phyloP scores from a whole-genome alignment of 2,797 vertebrate genomes.

The Moxostoma hubbsi region DNA sequence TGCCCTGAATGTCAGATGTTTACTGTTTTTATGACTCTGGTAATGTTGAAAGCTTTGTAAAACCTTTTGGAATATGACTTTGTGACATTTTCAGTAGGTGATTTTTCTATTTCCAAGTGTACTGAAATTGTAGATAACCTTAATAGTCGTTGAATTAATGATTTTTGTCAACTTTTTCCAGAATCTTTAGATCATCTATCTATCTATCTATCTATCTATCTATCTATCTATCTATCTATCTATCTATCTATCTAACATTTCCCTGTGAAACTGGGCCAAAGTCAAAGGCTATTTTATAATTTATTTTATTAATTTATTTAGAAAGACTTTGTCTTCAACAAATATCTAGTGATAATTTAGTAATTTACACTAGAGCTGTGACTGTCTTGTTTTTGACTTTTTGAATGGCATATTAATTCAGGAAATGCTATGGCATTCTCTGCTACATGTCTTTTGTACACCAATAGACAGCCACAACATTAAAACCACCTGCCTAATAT shows the following conservation, averaged over 20 bases:
- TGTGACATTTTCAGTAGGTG: conserved; percentile 42
- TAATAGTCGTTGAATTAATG: conserved; percentile 37
- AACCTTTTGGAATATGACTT: conserved; percentile 47
- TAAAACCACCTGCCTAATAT: too few relatives aligned
- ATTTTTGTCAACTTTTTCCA: conserved; percentile 51
- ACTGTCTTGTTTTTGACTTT: conserved; percentile 24
- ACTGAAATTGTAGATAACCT: conserved; percentile 20
- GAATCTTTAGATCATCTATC: conserved; percentile 25
- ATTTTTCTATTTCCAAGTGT: conserved; percentile 42
- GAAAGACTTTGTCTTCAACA: neutral
- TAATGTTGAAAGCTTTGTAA: conserved; percentile 43
- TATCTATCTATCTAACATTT: conserved; percentile 9
- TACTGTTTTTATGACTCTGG: conserved; percentile 49
- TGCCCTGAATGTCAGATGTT: conserved; percentile 50
- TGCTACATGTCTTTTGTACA: conserved; percentile 2
- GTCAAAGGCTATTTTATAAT: conserved; percentile 12
- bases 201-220: conserved; percentile 26
- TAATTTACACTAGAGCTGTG: conserved; percentile 16
- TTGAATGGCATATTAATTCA: conserved; percentile 6
- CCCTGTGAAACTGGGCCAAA: conserved; percentile 25
- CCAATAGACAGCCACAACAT: too few relatives aligned
- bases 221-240: conserved; percentile 19
- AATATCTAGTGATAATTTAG: conserved; percentile 2
- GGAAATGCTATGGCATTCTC: conserved; percentile 8
- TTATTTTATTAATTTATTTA: conserved; percentile 27